Base-by-base conservation (phyloP, 2,888 invertebrate species). In the Camponotus fellah region DNA sequence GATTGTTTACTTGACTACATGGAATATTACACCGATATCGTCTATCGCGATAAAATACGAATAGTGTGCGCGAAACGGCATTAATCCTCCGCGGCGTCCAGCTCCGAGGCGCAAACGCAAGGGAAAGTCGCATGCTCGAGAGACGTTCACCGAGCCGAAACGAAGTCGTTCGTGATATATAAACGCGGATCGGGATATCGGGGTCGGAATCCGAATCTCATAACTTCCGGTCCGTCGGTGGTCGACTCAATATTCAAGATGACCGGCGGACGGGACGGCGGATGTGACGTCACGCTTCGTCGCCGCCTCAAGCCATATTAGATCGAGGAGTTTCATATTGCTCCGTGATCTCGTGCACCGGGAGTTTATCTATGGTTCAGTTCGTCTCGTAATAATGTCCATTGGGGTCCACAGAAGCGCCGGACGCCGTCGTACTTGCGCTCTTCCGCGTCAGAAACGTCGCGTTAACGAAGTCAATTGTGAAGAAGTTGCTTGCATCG, bases 161-260 rank as follows among this genome's bases (percentile, higher is more conserved):
- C 89, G 87, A 85, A 90, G 85, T 87, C 88, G 85, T 84, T 85
- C 88, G 88, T 88, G 86, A 90, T 88, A 90, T 90, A 89, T 88
- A 89, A 89, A 87, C 86, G 88, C 74, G 85, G 84, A 87, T 89
- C 88, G 88, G 84, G 90, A 86, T 87, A 90, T 88, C 89, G 91
- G 92, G 92, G 89, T 87, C 86, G 92, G 88, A 93, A 93, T 93
- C 91, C 92, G 92, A 93, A 94, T 94, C 93, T 94, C 94, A 95
- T 94, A 95, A 94, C 94, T 94, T 95, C 93, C 94, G 93, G 92
- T 93, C 91, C 91, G 94, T 81, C 89, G 93, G 90, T 91, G 92
- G 93, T 92, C 91, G 93, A 92, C 94, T 94, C 94, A 94, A 95
- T 95, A 94, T 95, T 94, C 94, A 93, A 94, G 94, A 95, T 95